Evolutionary conservation across 2,888 invertebrate species (phyloP).

Genomic region (Fragum fragum): DNA sequence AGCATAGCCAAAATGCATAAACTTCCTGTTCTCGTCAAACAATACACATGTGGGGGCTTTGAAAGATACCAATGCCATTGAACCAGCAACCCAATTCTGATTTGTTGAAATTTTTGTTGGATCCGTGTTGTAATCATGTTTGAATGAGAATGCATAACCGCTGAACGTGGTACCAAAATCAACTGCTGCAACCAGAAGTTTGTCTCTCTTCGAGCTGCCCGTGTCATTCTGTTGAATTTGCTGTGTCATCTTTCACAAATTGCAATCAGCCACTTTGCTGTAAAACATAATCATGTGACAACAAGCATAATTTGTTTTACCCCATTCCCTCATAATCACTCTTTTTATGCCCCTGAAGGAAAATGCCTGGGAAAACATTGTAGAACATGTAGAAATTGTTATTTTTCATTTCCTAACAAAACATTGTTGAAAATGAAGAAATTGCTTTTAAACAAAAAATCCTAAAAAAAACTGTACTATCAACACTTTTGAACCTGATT

Average conservation of each 20-base stretch:
- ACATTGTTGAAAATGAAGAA: background rate
- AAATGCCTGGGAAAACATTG: no score
- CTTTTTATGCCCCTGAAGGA: no score
- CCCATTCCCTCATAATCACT: no score
- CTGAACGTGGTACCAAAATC: conserved; percentile 67
- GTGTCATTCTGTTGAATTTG: conserved; percentile 5
- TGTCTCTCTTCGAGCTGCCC: conserved; percentile 48
- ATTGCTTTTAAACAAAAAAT: background rate
- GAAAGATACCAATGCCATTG: conserved; percentile 51
- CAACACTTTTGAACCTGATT: no score
- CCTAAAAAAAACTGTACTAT: no score
- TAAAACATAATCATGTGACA: no score
- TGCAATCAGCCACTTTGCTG: no score
- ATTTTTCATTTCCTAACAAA: no score
- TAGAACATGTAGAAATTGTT: no score
- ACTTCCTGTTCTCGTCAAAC: conserved; percentile 56
- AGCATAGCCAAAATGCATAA: conserved; percentile 63
- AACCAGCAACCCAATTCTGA: conserved; percentile 59
- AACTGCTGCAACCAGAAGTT: conserved; percentile 63
- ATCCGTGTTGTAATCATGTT: conserved; percentile 52
- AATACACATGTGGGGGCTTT: conserved; percentile 60
- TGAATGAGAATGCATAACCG: conserved; percentile 65
- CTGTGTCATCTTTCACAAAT: background rate
- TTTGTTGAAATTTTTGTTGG: conserved; percentile 55
- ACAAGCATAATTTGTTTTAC: no score